A percentile compares a stretch with the other conserved stretches of the same genome.
These are phyloP conservation scores for Danaus plexippus DNA, from an alignment of 1,140 invertebrate species.

Conservation along the genomic window DNA sequence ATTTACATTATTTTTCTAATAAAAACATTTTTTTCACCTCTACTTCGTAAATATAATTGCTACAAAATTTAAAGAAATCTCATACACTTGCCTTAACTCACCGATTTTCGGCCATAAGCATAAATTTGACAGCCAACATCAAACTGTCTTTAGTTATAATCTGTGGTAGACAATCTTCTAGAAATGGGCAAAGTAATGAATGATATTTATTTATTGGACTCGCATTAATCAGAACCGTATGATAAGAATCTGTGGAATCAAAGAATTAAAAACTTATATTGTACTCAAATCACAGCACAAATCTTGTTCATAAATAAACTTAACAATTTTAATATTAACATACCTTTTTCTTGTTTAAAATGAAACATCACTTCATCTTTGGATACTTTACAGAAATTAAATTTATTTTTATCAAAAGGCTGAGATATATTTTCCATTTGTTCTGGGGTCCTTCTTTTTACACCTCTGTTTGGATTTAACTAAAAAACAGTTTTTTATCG, in stretches of 20 bases:
- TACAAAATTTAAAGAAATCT: no score
- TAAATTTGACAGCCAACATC: constrained; percentile 36
- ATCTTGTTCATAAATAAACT: no score
- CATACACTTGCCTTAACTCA: constrained; percentile 44
- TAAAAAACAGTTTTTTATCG: constrained; percentile 44
- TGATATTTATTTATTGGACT: constrained; percentile 81
- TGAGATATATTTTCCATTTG: constrained; percentile 72
- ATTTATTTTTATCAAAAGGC: constrained; percentile 74
- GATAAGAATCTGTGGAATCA: constrained; percentile 37
- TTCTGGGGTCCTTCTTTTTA: constrained; percentile 75
- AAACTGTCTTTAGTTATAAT: constrained; percentile 46
- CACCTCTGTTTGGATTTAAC: constrained; percentile 77
- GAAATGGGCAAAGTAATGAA: constrained; percentile 76
- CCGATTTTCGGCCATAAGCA: constrained; percentile 36
- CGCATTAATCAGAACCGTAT: constrained; percentile 76
- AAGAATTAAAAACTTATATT: constrained; percentile 7
- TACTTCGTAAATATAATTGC: no score
- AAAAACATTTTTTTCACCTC: neutral
- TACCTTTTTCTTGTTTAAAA: constrained; percentile 27
- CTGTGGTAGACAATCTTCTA: constrained; percentile 75
- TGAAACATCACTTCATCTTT: constrained; percentile 72
- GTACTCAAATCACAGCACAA: neutral
- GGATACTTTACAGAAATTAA: constrained; percentile 80
- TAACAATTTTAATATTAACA: neutral
- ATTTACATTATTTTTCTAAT: no score